Evolutionary conservation across 2,797 vertebrate species (phyloP), one percentile per base, ranked within the genome.

Genomic region (Natrix natrix): DNA sequence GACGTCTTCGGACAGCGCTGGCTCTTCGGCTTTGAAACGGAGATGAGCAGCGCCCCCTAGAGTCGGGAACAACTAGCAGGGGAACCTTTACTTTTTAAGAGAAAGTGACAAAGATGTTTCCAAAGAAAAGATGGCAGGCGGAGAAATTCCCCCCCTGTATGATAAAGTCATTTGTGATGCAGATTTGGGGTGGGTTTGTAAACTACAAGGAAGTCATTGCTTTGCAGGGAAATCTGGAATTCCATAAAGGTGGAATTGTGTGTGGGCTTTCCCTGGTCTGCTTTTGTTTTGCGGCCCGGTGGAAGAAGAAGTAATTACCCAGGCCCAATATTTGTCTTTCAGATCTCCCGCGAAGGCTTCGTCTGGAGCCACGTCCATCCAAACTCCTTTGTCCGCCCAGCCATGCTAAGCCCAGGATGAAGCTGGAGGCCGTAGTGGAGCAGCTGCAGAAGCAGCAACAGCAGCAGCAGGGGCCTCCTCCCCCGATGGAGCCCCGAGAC

Each of bases 401-500:
- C 98, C 98, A 97, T 98, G 98, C 93, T 94, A 96, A 95, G 97
- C 90, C 97, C 78, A 97, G 98, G 57, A 98, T 99, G 97, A 99
- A 98, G 97, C 97, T 99, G 92, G 98, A 98, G 95, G 98, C 98
- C 2, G 97, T 98, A 94, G 99, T 99, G 97, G 99, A 99, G 96
- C 99, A 99, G 94, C 98, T 99, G 94, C 99, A 99, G 95, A 98
- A 98, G 94, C 99, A 99, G 94, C 98, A 98, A 88, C 98, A 98
- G 48, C 61, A 99, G 95, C 98, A 98, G 91, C 98, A 98, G 93
- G 98, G 97, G 89, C 96, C 97, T 52, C 98, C 98, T 83, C 96
- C 98, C 95, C 98, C 98, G 95, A 98, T 99, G 98, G 98, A 98
- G 94, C 95, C 97, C 95, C 94, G 97, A 91, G 98, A 98, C 96